Base-by-base conservation (phyloP, 2,888 invertebrate species). In the Gastrophysa polygoni region DNA sequence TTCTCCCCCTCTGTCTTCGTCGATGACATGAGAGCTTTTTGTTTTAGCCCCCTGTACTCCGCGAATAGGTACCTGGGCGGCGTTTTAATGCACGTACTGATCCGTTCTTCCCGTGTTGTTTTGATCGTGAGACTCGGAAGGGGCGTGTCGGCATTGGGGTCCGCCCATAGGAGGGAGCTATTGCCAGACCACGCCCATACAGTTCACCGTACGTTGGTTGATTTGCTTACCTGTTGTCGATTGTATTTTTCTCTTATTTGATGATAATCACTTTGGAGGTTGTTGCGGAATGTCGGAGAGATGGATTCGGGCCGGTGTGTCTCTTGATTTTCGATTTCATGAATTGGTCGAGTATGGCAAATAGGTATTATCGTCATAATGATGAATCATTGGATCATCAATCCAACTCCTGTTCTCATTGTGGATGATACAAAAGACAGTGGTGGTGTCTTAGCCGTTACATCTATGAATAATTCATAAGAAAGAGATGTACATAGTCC, bases 21-120 rank as follows among this genome's bases (percentile, higher is more conserved):
- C 76, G 80, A 79, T 79, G 79, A 77, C 79, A 75, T 71, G 77
- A 75, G 75, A 73, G 75, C 76, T 78, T 78, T 76, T 77, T 76
- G 76, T 77, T 76, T 75, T 76, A 68, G 71, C 75, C 74, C 75
- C 72, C 83, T 47, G 65, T 38, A 50, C 82, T 80, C 79, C 73
- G 76, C 80, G 81, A n/a, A n/a, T n/a, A n/a, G 80, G 80, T 83
- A 83, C 83, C 85, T 85, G 85, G 83, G 84, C 85, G 85, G 78
- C 75, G 71, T 71, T 74, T 72, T 70, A 71, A 71, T 71, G 71
- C 68, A 68, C 64, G 67, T 67, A 63, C 71, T 67, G 49, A 21
- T 29, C 11, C 21, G 75, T 75, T 73, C 70, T 72, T 72, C 65
- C 57, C 58, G 62, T 61, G 66, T 57, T 59, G 63, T 64, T 68